Evolutionary conservation across 2,113 vertebrate genomes (phyloP).

Genomic region (Tricholaema leucomelas): DNA sequence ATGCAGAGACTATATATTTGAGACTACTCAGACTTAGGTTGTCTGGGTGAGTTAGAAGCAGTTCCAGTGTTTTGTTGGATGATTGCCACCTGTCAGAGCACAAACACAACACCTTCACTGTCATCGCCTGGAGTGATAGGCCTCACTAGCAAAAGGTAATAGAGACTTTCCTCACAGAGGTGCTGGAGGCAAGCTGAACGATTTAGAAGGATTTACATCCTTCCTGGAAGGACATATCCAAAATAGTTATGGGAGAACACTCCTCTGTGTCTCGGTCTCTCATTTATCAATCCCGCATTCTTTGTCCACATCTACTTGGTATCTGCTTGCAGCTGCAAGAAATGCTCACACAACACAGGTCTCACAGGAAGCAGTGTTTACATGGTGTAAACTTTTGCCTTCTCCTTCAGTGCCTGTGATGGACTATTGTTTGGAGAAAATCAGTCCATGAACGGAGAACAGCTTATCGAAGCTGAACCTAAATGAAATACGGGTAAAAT

Average conservation of each 20-base stretch:
- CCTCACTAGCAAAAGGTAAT: neutral
- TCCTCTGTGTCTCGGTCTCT: neutral
- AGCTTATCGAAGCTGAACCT: neutral
- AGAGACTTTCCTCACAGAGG: neutral
- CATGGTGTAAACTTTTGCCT: neutral
- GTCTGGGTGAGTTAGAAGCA: neutral
- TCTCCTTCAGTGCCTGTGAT: neutral
- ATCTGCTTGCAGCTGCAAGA: neutral
- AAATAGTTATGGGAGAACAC: neutral
- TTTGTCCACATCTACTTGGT: neutral
- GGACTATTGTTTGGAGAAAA: neutral
- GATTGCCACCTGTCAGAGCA: neutral
- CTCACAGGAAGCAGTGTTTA: neutral
- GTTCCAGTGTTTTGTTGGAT: neutral
- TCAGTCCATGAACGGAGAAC: neutral
- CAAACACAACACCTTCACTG: neutral
- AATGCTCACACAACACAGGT: neutral
- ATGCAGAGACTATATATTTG: neutral
- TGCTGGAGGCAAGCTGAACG: neutral
- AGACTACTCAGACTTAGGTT: neutral
- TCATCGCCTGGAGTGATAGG: neutral
- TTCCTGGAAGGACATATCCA: neutral
- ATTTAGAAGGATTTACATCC: neutral
- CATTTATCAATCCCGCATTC: neutral
- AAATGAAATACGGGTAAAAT: neutral